Base-by-base conservation (phyloP, 1,140 invertebrate genomes). In the Sweltsa coloradensis region DNA sequence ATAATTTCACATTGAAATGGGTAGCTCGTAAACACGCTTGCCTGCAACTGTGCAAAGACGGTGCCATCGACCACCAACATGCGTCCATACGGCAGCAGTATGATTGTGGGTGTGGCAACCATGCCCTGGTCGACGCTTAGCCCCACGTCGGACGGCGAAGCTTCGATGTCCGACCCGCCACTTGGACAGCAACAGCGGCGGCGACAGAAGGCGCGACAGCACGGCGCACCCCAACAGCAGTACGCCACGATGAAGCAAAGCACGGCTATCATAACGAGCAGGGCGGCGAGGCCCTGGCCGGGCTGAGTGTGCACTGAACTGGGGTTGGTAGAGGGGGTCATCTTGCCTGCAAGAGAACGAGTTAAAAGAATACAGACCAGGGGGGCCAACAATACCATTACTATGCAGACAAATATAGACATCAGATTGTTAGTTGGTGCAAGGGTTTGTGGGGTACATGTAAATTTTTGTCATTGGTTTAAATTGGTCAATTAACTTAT, bases 141-240 rank as follows among this genome's bases (percentile, higher is more conserved):
- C 44, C 34, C 58, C 55, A 23, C 60, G 58, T 37, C 54, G 56
- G 25, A 48, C 52, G 18, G 58, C 53, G 40, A 59, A 56, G 7
- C 60, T 39, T 29, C 41, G 13, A 41, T n/a, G 54, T 45, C 14
- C 59, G 61, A 16, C 56, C 47, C 7, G 58, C 60, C 1, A 63
- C 60, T 52, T 68, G 62, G 34, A 34, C 49, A 49, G 39, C 64
- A 68, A 40, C 71, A 66, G 44, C 70, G 62, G 45, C 63, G 60
- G 49, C 68, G 59, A 50, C 71, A 72, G 3, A 73, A 55, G 0
- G 62, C 59, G 23, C 72, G 57, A 27, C 72, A 71, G 44, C 72
- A 72, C 1, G 73, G 73, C 3, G 73, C 70, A 2, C 73, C 72
- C 64, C 73, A 76, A 53, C 73, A 75, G 54, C 73, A 75, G 50